Evolutionary conservation across 2,888 invertebrate genomes (phyloP).

Genomic region (Athripsodes cinereus): DNA sequence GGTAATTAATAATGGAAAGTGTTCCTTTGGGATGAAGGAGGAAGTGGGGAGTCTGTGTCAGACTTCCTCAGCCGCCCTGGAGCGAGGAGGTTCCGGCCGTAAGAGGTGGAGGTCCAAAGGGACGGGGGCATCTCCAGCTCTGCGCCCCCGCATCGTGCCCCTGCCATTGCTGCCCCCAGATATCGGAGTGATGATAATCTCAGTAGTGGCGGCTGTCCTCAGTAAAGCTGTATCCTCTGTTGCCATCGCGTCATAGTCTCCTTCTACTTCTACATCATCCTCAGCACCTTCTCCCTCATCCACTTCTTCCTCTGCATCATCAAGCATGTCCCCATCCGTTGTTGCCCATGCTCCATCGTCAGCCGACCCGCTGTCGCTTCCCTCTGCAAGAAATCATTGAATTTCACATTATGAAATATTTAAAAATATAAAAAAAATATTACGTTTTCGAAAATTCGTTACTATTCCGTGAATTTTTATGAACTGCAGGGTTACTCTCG

Average conservation of each 20-base stretch:
- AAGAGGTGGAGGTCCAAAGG: slow-evolving; percentile 44
- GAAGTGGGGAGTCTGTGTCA: slow-evolving; percentile 21
- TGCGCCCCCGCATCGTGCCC: slow-evolving; percentile 40
- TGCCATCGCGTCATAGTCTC: slow-evolving; percentile 48
- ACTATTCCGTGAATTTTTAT: no score
- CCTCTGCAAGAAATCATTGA: neutral
- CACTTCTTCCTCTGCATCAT: slow-evolving; percentile 38
- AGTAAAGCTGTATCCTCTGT: slow-evolving; percentile 50
- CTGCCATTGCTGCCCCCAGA: slow-evolving; percentile 39
- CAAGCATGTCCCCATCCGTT: slow-evolving; percentile 37
- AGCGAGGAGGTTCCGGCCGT: slow-evolving; percentile 38
- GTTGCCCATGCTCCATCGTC: slow-evolving; percentile 33
- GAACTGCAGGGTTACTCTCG: no score
- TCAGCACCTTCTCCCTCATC: slow-evolving; percentile 33
- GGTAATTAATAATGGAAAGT: neutral
- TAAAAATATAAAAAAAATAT: no score
- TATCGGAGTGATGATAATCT: slow-evolving; percentile 40
- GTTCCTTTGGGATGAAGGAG: neutral
- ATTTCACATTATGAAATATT: no score
- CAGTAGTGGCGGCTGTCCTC: slow-evolving; percentile 44
- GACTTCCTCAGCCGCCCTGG: slow-evolving; percentile 25
- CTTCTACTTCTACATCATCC: slow-evolving; percentile 48
- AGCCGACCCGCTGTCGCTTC: slow-evolving; percentile 19
- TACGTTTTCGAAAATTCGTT: no score
- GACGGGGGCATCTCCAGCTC: slow-evolving; percentile 34